Evolutionary conservation across 2,113 vertebrate genomes (phyloP).

Genomic region (Cyprinodon brontotheroides): DNA sequence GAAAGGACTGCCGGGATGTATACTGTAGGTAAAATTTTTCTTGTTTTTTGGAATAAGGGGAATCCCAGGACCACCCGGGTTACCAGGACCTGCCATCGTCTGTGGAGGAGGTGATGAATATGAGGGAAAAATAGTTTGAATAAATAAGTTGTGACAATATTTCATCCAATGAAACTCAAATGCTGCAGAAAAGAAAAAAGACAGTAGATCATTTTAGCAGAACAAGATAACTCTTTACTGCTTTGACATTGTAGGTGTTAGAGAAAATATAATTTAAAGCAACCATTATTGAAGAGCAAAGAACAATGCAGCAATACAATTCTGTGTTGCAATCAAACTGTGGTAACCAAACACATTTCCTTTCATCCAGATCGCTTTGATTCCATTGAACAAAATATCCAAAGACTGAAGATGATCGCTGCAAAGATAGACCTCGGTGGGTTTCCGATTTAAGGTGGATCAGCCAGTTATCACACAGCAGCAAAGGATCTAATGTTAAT

Average conservation of each 20-base stretch:
- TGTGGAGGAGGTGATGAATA: not conserved
- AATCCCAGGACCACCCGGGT: no score
- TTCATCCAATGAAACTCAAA: not conserved
- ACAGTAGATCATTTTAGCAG: no score
- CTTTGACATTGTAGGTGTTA: not conserved
- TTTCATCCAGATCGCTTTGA: constrained; percentile 1
- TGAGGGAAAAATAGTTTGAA: no score
- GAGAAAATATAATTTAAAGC: not conserved
- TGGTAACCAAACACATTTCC: no score
- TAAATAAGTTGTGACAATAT: not conserved
- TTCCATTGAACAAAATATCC: not conserved
- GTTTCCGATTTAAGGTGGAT: not conserved
- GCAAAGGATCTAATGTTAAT: not conserved
- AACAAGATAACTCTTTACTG: not conserved
- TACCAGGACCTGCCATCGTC: no score
- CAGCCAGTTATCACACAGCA: not conserved
- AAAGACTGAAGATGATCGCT: not conserved
- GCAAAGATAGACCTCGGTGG: constrained; percentile 21
- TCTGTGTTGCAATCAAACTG: no score
- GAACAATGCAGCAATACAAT: no score
- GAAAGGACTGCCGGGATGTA: no score
- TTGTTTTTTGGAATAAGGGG: no score
- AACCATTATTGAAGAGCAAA: no score
- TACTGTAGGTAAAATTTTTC: no score
- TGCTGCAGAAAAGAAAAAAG: not conserved